Conservation (phyloP, 1,140 invertebrate genomes). For the Diabrotica undecimpunctata region DNA sequence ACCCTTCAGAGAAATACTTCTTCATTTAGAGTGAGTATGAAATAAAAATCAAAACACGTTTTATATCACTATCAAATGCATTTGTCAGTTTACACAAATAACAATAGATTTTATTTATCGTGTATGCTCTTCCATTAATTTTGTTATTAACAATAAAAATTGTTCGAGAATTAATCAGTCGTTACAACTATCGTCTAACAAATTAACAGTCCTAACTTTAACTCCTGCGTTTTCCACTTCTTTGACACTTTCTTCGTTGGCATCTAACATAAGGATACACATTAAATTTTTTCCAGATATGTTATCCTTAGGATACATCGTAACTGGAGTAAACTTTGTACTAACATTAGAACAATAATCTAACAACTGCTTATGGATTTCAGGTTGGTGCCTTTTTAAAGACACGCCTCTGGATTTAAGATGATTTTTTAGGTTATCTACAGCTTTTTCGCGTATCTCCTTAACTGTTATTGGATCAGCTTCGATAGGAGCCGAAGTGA, state of each 20-base stretch:
- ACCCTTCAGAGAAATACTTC: too few relatives aligned
- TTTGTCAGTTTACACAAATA: too few relatives aligned
- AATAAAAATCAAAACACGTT: too few relatives aligned
- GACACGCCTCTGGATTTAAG: slow-evolving; percentile 74
- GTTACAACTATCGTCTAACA: slow-evolving; percentile 14
- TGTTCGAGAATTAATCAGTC: slow-evolving; percentile 6
- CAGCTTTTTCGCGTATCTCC: slow-evolving; percentile 70
- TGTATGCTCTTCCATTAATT: too few relatives aligned
- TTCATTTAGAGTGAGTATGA: too few relatives aligned
- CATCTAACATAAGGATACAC: slow-evolving; percentile 89
- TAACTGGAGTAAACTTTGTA: slow-evolving; percentile 82
- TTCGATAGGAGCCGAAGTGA: slow-evolving; percentile 64
- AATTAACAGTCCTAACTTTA: slow-evolving; percentile 62
- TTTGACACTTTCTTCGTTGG: slow-evolving; percentile 63
- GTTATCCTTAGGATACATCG: slow-evolving; percentile 79
- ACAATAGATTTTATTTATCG: too few relatives aligned
- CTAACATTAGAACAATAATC: slow-evolving; percentile 77
- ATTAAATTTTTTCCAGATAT: slow-evolving; percentile 80
- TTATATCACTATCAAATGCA: too few relatives aligned
- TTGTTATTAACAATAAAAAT: not conserved
- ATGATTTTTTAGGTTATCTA: slow-evolving; percentile 76
- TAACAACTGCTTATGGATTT: slow-evolving; percentile 75
- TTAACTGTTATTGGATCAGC: slow-evolving; percentile 56
- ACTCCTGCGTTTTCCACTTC: slow-evolving; percentile 61
- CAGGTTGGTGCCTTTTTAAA: slow-evolving; percentile 76